phyloP scores from a whole-genome alignment of 2,113 vertebrate species.

The Bubalus kerabau region DNA sequence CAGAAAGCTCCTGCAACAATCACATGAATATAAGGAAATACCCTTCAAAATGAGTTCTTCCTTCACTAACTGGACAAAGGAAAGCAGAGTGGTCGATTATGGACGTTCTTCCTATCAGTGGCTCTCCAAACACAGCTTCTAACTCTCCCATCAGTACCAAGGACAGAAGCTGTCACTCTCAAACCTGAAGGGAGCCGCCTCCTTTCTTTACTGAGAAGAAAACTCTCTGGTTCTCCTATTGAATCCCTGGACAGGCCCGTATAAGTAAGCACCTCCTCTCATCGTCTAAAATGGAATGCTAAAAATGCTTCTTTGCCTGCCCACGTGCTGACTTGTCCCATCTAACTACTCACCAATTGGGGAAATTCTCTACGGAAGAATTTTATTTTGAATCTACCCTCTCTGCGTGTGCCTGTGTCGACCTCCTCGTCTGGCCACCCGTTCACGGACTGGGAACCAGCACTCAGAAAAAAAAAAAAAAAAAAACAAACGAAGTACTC shows the following conservation, averaged over 20 bases:
- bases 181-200: background rate
- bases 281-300: background rate
- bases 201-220: background rate
- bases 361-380: background rate
- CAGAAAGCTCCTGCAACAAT: background rate
- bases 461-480: background rate
- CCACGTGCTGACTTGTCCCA: background rate
- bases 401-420: background rate
- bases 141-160: constrained; percentile 26
- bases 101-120: background rate
- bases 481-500: background rate
- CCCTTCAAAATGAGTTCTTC: background rate
- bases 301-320: constrained; percentile 76
- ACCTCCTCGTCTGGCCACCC: background rate
- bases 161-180: background rate
- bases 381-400: background rate
- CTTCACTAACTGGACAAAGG: background rate
- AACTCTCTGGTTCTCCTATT: background rate
- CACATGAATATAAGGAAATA: background rate
- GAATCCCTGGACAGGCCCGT: background rate
- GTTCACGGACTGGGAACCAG: background rate
- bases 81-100: background rate
- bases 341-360: background rate
- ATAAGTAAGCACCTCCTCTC: background rate
- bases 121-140: background rate